Base-by-base conservation (phyloP, 2,888 invertebrate species). In the Nesidiocoris tenuis region DNA sequence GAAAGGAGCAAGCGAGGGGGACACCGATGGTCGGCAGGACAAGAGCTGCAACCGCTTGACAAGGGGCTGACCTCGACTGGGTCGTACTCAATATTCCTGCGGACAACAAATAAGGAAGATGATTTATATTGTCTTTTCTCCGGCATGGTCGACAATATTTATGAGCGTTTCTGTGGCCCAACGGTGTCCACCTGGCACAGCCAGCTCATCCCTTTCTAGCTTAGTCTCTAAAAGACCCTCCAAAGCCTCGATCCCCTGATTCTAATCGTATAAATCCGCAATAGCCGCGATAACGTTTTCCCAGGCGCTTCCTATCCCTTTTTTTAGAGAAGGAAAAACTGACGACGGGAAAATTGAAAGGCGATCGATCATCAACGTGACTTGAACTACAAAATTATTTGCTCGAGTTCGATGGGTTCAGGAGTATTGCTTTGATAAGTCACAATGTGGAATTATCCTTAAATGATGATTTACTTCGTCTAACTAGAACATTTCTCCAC, bases 101-200 rank as follows among this genome's bases (percentile, higher is more conserved):
- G 67, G 67, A 67, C 67, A 56, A 67, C 67, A 54, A 67, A 55
- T 67, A 67, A 67, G 22, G 67, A 54, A n/a, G 56, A 66, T 66
- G 67, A 67, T 67, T 67, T 67, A 67, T 67, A 54, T 56, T 56
- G 67, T 67, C 56, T 56, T 67, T 19, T 18, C 55, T 67, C 39
- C 5, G 39, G 39, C 54, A 67, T n/a, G n/a, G n/a, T n/a, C n/a
- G n/a, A 67, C 55, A 55, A 67, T 67, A 67, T 67, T 67, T 67
- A 67, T 67, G 56, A 39, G 39, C 39, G 39, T 39, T 39, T 39
- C 39, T 12, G 39, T 39, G 5, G 39, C 39, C 39, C 12, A 39
- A 12, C 39, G 39, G 39, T 39, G 39, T 39, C 39, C 39, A 39
- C 39, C 39, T 39, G 39, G 12, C 39, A 39, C 39, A 39, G 39